Conservation (phyloP, 1,140 invertebrate genomes). For the Brachionus asplanchnoidis region DNA sequence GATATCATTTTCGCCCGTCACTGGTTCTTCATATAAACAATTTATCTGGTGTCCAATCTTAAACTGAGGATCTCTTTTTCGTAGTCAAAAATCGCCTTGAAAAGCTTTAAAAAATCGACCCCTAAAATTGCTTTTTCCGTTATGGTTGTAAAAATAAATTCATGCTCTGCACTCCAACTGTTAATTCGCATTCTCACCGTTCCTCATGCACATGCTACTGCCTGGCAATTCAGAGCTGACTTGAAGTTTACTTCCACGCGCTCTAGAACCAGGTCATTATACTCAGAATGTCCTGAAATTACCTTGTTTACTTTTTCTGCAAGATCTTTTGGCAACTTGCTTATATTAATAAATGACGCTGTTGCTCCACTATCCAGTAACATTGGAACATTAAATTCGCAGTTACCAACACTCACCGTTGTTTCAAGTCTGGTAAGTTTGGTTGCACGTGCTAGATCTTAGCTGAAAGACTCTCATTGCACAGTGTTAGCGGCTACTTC, state of each 20-base stretch:
- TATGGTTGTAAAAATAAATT: neutral
- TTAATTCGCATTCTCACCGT: neutral
- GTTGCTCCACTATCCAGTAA: neutral
- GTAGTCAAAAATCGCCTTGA: conserved; percentile 5
- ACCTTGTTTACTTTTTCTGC: neutral
- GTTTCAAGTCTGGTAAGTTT: neutral
- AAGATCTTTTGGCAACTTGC: neutral
- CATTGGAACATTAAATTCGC: neutral
- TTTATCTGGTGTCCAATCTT: neutral
- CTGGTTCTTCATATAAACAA: neutral
- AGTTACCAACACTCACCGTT: neutral
- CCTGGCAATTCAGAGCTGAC: neutral
- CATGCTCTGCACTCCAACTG: neutral
- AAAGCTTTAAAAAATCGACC: neutral
- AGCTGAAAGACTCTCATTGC: neutral
- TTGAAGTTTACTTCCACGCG: neutral
- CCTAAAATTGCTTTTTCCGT: neutral
- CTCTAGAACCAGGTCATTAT: neutral
- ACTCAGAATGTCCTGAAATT: neutral
- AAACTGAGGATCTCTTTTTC: neutral
- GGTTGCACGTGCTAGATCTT: neutral
- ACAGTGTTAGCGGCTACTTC: neutral
- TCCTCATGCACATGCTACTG: neutral
- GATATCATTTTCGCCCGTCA: neutral
- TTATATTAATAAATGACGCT: neutral